Base-by-base conservation (phyloP, 2,797 vertebrate genomes). In the Macropus fuliginosus region DNA sequence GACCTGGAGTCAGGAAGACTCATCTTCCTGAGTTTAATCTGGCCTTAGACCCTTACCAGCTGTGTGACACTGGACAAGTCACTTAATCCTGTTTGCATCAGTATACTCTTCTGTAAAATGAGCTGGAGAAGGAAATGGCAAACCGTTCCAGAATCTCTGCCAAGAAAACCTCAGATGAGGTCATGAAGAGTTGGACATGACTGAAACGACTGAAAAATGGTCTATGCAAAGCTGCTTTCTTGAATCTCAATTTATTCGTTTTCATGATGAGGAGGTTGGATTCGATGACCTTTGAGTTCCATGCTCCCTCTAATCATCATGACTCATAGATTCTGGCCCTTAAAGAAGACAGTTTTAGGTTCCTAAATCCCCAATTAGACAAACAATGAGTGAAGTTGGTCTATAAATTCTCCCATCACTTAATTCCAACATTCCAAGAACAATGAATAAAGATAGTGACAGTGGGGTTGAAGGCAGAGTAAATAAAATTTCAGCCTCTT, bases 401-500 rank as follows among this genome's bases (percentile, higher is more conserved):
- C 54, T 74, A 29, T 56, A 91, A 31, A 24, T 74, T 92, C 91
- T 56, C 27, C 62, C 27, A 56, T 93, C 54, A 91, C 18, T 21
- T 55, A 90, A 96, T 91, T 2, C 54, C 57, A 56, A 90, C 91
- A 54, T 31, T 92, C 24, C 52, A 54, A 66, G 92, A 93, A 95
- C 18, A 94, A 0, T 56, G 50, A 92, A 9, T 46, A 52, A 91
- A 56, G n/a, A 74, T 90, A 56, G 56, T 34, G 11, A 94, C 57
- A 91, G 74, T 24, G 18, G 21, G 40, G 57, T 59, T n/a, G 6
- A 13, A 31, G 27, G 1, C 12, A 90, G 57, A 40, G 57, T 89
- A 46, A 29, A 29, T 90, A 93, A 95, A 92, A 62, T 57, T 14
- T 0, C 0, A n/a, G 29, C 40, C 81, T 24, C 34, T 54, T 66